Evolutionary conservation across 2,888 invertebrate genomes (phyloP).

Genomic region (Ormia ochracea): DNA sequence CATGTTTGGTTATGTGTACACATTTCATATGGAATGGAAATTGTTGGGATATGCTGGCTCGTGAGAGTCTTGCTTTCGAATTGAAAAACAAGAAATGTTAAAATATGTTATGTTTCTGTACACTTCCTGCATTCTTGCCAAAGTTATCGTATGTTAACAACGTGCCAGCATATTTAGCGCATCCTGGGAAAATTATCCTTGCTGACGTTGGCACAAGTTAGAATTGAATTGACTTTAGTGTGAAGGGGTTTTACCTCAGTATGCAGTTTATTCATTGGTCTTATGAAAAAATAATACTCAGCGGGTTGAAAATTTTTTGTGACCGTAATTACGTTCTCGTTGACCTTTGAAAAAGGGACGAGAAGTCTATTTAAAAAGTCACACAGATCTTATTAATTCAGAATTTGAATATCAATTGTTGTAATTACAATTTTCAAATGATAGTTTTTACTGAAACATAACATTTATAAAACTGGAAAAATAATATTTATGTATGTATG

Average conservation of each 20-base stretch:
- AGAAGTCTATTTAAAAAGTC: too few species aligned
- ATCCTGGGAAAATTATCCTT: slow-evolving; percentile 49
- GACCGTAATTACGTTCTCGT: neutral
- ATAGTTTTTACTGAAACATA: too few species aligned
- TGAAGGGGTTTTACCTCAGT: neutral
- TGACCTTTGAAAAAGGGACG: neutral
- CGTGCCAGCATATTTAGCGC: slow-evolving; percentile 53
- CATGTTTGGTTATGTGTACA: neutral
- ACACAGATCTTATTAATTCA: too few species aligned
- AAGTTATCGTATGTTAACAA: slow-evolving; percentile 48
- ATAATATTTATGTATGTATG: too few species aligned
- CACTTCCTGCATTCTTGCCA: slow-evolving; percentile 63
- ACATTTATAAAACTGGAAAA: too few species aligned
- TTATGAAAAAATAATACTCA: neutral
- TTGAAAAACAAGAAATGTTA: slow-evolving; percentile 11
- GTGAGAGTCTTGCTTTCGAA: slow-evolving; percentile 50
- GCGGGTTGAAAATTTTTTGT: neutral
- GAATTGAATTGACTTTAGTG: neutral
- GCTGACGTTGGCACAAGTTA: neutral
- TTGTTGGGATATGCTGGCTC: slow-evolving; percentile 59
- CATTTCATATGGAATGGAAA: slow-evolving; percentile 65
- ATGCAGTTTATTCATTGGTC: neutral
- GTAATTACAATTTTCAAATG: too few species aligned
- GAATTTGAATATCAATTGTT: too few species aligned
- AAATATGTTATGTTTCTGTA: slow-evolving; percentile 5